Evolutionary conservation across 2,113 vertebrate species (phyloP), one percentile per base, ranked within the genome.

Genomic region (Nerophis ophidion): DNA sequence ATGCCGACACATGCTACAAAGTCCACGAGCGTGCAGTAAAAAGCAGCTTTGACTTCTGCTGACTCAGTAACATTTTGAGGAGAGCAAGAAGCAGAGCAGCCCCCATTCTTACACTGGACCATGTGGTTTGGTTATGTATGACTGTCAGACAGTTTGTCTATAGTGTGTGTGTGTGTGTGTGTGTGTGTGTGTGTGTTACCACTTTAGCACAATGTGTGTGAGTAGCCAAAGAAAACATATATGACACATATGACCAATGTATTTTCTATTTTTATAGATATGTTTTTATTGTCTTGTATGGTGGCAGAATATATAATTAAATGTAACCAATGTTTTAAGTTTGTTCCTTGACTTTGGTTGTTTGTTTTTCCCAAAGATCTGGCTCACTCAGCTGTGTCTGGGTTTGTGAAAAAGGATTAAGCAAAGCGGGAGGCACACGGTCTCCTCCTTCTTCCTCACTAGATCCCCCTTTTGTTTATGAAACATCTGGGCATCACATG

Each of bases 171-270:
- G 26, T 1, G 26, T 26, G 26, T 26, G 26, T 26, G 1, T 26
- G 26, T 26, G 19, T 26, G 26, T 1, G 26, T 26, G 26, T 26
- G 26, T 26, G 1, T 26, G 26, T 26, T 26, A 26, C 3, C 26
- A 26, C 26, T 53, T 38, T 65, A 35, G 52, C 52, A 35, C 26
- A 49, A 8, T 19, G 14, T 50, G 60, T 74, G 66, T 66, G 10
- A 44, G 47, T 72, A 80, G 74, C 77, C 75, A 85, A 85, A 83
- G 75, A 75, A 66, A 73, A 65, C 49, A 48, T 4, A 19, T 63
- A 34, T 34, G 11, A 53, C 50, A 65, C 34, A 48, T 19, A 67
- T 8, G 58, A 66, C 51, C 59, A 35, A 15, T 71, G 66, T 65
- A 52, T 68, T 73, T 58, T 66, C 14, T 63, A 26, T 46, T 35